A percentile compares a stretch with the other conserved stretches of the same genome.
These are phyloP conservation scores for Drosophila birchii DNA, from an alignment of 2,888 invertebrate species.

Conservation along the genomic window DNA sequence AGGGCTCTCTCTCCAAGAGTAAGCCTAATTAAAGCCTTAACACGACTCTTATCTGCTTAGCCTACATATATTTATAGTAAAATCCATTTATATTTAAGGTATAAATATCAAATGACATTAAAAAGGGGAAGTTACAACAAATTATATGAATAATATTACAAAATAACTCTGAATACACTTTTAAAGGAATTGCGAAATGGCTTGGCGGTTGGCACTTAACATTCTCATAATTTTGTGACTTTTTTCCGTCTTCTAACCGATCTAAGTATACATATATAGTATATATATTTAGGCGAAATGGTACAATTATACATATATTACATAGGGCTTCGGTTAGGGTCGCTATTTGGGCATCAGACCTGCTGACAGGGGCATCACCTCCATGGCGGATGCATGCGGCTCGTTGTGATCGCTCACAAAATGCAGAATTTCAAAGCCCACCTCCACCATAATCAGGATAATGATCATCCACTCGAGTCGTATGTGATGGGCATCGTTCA, in stretches of 20 bases:
- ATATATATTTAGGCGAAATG: slow-evolving; percentile 11
- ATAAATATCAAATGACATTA: neutral
- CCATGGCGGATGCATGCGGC: slow-evolving; percentile 26
- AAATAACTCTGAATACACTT: neutral
- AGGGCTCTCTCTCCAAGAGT: neutral
- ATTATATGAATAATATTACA: neutral
- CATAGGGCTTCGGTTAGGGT: neutral
- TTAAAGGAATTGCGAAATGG: neutral
- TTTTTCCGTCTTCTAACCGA: neutral
- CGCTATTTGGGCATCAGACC: slow-evolving; percentile 14
- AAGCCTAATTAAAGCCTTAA: neutral
- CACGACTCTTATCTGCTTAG: too few relatives aligned
- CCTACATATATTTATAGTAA: neutral
- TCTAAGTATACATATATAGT: neutral
- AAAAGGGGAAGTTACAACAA: neutral
- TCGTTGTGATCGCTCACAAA: slow-evolving; percentile 85
- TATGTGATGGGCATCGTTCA: slow-evolving; percentile 96
- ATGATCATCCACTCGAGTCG: slow-evolving; percentile 99
- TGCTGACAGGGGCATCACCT: slow-evolving; percentile 24
- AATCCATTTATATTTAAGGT: neutral
- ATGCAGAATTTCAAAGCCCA: slow-evolving; percentile 93
- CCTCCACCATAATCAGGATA: slow-evolving; percentile 96
- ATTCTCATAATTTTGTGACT: slow-evolving; percentile 5
- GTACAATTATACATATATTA: slow-evolving; percentile 21
- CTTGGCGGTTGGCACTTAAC: neutral